Conservation (phyloP, 2,797 vertebrate genomes). For the Kryptopterus vitreolus region DNA sequence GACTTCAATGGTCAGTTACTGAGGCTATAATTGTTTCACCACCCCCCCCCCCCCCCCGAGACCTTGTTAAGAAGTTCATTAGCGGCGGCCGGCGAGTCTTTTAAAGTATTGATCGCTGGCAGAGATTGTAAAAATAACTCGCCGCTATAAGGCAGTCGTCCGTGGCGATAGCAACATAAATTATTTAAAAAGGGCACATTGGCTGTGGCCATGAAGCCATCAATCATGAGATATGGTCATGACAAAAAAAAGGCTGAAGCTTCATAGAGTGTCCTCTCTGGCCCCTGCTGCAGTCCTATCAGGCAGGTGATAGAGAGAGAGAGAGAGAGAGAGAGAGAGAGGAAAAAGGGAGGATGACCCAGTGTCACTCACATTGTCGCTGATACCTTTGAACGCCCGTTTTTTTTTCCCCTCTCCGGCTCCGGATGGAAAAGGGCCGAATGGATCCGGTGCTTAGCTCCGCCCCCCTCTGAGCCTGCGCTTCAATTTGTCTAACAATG, state of each 20-base stretch:
- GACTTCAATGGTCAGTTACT: conserved; percentile 60
- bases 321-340: conserved; percentile 24
- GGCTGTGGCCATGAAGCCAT: conserved; percentile 97
- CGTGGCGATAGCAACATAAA: conserved; percentile 98
- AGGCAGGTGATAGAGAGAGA: conserved; percentile 77
- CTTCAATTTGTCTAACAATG: conserved; percentile 98
- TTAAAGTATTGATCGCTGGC: conserved; percentile 89
- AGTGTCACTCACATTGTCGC: conserved; percentile 96
- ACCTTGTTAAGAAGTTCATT: conserved; percentile 81
- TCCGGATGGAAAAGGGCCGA: conserved; percentile 90
- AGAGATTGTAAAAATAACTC: conserved; percentile 98
- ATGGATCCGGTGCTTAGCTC: conserved; percentile 90
- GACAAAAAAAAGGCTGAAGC: conserved; percentile 94
- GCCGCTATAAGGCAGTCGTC: conserved; percentile 96
- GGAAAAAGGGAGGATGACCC: conserved; percentile 82
- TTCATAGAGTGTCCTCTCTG: conserved; percentile 89
- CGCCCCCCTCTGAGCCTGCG: conserved; percentile 81
- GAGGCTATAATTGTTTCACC: conserved; percentile 71
- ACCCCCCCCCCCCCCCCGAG: conserved; percentile 75
- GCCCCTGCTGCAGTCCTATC: conserved; percentile 95
- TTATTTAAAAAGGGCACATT: conserved; percentile 99
- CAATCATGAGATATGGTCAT: conserved; percentile 98
- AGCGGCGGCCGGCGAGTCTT: conserved; percentile 86
- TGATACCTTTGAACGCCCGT: conserved; percentile 88
- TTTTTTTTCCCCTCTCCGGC: conserved; percentile 83